phyloP scores from a whole-genome alignment of 1,140 invertebrate species.

The Diorhabda elongata region DNA sequence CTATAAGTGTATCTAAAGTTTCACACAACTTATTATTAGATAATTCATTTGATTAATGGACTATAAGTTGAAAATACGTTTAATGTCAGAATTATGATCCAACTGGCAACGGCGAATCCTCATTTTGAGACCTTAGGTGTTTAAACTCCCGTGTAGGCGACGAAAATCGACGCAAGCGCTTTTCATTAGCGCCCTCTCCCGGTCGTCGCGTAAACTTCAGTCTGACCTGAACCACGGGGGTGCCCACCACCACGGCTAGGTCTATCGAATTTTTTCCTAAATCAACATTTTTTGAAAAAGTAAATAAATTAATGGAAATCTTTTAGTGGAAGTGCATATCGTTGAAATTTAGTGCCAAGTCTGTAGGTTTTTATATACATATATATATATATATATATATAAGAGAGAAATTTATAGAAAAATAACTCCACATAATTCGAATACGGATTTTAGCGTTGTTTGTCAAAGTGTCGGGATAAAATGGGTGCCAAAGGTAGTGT shows the following conservation, averaged over 20 bases:
- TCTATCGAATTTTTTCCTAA: constrained; percentile 16
- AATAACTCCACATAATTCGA: constrained; percentile 18
- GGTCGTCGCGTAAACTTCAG: constrained; percentile 37
- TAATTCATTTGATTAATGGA: no score
- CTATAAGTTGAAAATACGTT: no score
- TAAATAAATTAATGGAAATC: not conserved
- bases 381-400: no score
- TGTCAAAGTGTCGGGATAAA: constrained; percentile 20
- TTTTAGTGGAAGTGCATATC: not conserved
- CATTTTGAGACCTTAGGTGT: not conserved
- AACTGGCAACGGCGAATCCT: not conserved
- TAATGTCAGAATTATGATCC: no score
- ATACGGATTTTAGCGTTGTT: constrained; percentile 16
- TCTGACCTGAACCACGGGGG: constrained; percentile 40
- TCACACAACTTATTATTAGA: no score
- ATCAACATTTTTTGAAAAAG: constrained; percentile 9
- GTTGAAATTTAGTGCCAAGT: constrained; percentile 13
- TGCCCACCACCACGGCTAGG: constrained; percentile 14
- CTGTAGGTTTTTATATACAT: not conserved
- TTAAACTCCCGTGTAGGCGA: constrained; percentile 20
- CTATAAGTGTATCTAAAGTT: no score
- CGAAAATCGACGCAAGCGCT: constrained; percentile 29
- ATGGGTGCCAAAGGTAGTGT: constrained; percentile 72
- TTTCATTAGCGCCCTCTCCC: constrained; percentile 31
- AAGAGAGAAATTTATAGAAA: no score